phyloP scores from a whole-genome alignment of 2,113 vertebrate species.

The Tinamus guttatus region DNA sequence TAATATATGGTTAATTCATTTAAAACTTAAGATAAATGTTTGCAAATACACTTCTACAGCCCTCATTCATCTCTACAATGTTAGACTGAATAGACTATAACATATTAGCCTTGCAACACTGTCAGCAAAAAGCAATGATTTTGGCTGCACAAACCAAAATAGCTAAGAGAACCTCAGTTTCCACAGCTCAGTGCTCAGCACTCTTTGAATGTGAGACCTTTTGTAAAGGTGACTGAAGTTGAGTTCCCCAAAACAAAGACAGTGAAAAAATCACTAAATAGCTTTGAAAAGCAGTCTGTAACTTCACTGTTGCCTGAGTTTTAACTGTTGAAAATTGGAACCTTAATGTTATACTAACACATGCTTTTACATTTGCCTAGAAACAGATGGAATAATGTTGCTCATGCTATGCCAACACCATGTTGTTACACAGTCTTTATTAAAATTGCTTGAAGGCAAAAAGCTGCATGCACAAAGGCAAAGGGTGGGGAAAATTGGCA shows the following conservation, averaged over 20 bases:
- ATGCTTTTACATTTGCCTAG: constrained; percentile 46
- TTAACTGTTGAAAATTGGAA: constrained; percentile 32
- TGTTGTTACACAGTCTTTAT: constrained; percentile 29
- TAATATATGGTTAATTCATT: background rate
- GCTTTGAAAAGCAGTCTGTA: background rate
- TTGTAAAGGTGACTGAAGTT: background rate
- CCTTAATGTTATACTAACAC: constrained; percentile 14
- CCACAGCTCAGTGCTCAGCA: background rate
- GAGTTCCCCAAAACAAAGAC: background rate
- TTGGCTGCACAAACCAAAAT: background rate
- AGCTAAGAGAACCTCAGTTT: background rate
- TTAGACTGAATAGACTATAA: background rate
- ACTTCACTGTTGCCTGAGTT: background rate
- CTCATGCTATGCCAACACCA: constrained; percentile 57
- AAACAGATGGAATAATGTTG: constrained; percentile 65
- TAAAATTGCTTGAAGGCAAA: constrained; percentile 49
- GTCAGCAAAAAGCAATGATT: background rate
- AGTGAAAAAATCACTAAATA: background rate
- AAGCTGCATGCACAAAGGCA: constrained; percentile 18
- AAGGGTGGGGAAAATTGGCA: constrained; percentile 7
- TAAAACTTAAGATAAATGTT: background rate
- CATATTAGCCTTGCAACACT: background rate
- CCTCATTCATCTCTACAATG: background rate
- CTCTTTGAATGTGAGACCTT: background rate
- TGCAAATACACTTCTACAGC: background rate